A percentile compares a stretch with the other conserved stretches of the same genome.
phyloP scores from a whole-genome alignment of 2,797 vertebrate species.

The Tympanoctomys barrerae region DNA sequence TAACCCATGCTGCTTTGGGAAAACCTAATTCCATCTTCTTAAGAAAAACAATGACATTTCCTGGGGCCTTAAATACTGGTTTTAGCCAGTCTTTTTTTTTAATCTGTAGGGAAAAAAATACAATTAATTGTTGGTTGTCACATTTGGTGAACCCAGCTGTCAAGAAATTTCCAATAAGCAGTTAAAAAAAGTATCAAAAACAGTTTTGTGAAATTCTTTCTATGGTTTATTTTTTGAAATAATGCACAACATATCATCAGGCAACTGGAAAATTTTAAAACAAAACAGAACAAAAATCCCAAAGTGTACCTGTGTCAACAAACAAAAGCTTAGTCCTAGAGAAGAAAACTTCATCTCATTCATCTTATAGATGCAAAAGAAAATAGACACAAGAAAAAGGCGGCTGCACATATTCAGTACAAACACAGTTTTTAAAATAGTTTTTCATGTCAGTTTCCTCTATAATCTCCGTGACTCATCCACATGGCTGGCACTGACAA shows the following conservation, averaged over 20 bases:
- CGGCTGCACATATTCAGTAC: not conserved
- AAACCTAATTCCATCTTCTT: constrained; percentile 36
- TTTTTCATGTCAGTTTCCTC: not conserved
- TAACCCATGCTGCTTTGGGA: constrained; percentile 28
- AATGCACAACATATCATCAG: not conserved
- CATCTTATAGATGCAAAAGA: not conserved
- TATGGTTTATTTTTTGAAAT: constrained; percentile 41
- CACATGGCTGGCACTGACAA: too few relatives aligned
- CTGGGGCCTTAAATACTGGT: constrained; percentile 59
- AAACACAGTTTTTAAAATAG: not conserved
- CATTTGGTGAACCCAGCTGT: constrained; percentile 65
- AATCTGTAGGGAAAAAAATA: constrained; percentile 48
- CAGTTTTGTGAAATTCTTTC: constrained; percentile 56
- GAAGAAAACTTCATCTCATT: not conserved
- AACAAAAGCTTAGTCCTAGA: not conserved
- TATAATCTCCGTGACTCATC: too few relatives aligned
- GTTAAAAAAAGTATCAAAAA: not conserved
- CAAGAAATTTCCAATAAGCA: constrained; percentile 53
- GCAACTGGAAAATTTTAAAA: constrained; percentile 25
- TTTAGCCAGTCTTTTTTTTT: constrained; percentile 57
- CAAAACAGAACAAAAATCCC: not conserved
- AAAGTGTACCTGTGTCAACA: not conserved
- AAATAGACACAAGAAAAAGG: not conserved
- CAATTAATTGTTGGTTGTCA: constrained; percentile 70
- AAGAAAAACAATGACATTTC: constrained; percentile 22